Evolutionary conservation across 2,797 vertebrate species (phyloP).

Genomic region (Cuniculus paca): DNA sequence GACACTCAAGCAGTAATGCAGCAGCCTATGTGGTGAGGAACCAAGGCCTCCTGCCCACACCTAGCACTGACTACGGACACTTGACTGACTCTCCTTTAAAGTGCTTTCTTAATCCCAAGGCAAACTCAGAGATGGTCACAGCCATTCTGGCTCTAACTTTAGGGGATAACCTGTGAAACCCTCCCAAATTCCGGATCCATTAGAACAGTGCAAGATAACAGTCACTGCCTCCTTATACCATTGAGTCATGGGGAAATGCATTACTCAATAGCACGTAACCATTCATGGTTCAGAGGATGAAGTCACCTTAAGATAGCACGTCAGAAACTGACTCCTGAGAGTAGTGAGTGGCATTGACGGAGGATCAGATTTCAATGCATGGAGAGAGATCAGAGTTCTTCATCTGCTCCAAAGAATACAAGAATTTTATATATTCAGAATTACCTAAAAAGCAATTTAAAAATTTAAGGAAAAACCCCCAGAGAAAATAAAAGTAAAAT

Average conservation of each 20-base stretch:
- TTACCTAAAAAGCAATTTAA: neutral
- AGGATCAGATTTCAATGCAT: neutral
- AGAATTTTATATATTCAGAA: neutral
- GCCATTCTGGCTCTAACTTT: neutral
- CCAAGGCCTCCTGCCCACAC: neutral
- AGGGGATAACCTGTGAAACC: too few relatives aligned
- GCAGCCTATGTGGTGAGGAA: fast-evolving
- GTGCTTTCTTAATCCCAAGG: too few relatives aligned
- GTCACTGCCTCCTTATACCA: neutral
- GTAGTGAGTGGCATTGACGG: neutral
- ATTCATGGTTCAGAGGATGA: neutral
- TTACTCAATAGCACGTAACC: fast-evolving
- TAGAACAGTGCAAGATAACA: neutral
- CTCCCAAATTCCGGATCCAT: neutral
- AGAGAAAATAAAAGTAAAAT: constrained; percentile 6
- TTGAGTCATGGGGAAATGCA: too few relatives aligned
- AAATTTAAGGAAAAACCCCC: neutral
- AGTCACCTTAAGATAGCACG: neutral
- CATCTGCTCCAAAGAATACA: neutral
- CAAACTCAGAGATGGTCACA: neutral
- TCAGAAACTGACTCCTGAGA: too few relatives aligned
- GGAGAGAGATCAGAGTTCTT: neutral
- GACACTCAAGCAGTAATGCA: fast-evolving
- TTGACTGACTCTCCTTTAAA: neutral
- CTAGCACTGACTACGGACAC: neutral